Evolutionary conservation across 1,140 invertebrate species (phyloP).

Genomic region (Diachasmimorpha longicaudata): DNA sequence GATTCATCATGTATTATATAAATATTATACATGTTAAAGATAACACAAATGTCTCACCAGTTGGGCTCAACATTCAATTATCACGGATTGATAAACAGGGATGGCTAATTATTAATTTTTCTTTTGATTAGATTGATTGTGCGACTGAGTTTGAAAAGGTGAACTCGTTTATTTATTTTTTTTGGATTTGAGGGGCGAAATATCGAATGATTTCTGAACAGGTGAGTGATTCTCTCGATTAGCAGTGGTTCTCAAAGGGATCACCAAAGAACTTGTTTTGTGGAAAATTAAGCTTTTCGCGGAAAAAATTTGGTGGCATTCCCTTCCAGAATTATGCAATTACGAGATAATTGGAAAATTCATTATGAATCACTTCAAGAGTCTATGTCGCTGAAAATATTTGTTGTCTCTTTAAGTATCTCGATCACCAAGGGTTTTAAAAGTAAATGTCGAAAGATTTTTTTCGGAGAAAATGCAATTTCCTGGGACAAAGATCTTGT

Average conservation of each 20-base stretch:
- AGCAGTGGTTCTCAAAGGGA: too few species aligned
- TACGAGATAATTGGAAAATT: not conserved
- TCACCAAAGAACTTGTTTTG: too few species aligned
- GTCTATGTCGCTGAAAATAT: too few species aligned
- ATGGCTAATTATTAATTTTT: not conserved
- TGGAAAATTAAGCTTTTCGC: too few species aligned
- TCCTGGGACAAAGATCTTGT: not conserved
- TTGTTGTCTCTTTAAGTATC: not conserved
- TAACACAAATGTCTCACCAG: not conserved
- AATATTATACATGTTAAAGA: not conserved
- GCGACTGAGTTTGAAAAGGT: not conserved
- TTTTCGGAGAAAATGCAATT: not conserved
- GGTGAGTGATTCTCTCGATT: too few species aligned
- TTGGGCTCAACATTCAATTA: not conserved
- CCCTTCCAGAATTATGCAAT: too few species aligned
- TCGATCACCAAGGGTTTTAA: not conserved
- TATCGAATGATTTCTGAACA: too few species aligned
- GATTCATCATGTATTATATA: slow-evolving; percentile 3
- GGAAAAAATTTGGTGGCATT: too few species aligned
- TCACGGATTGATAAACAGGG: not conserved
- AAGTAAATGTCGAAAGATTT: not conserved
- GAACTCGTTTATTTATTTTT: too few species aligned
- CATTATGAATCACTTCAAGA: too few species aligned
- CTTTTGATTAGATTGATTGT: not conserved
- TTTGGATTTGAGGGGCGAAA: too few species aligned